A percentile compares a stretch with the other conserved stretches of the same genome.
These are phyloP conservation scores for Mycalesis mineus DNA, from an alignment of 2,888 invertebrate species.

Conservation along the genomic window DNA sequence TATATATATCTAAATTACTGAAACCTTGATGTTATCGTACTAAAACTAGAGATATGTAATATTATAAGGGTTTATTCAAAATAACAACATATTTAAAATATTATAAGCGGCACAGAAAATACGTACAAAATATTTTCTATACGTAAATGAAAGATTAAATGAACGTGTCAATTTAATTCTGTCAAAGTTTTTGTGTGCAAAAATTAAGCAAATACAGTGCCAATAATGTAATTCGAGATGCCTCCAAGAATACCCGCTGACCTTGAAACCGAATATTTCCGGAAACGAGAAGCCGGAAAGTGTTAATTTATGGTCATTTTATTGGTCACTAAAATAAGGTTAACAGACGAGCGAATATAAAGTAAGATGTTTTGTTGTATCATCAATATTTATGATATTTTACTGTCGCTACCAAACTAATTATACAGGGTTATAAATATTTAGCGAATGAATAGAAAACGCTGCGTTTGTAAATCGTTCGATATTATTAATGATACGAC, in stretches of 20 bases:
- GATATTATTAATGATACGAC: too few relatives aligned
- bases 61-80: too few relatives aligned
- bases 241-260: not conserved
- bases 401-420: not conserved
- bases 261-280: not conserved
- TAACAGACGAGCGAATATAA: not conserved
- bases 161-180: not conserved
- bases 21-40: too few relatives aligned
- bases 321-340: not conserved
- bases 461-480: not conserved
- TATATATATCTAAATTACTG: too few relatives aligned
- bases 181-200: not conserved
- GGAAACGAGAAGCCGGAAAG: not conserved
- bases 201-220: not conserved
- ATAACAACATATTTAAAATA: too few relatives aligned
- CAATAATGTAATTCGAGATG: not conserved
- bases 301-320: not conserved
- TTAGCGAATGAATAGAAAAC: not conserved
- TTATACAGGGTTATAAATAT: constrained; percentile 1
- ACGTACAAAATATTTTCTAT: too few relatives aligned
- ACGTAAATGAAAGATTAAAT: not conserved
- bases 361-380: not conserved
- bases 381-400: not conserved
- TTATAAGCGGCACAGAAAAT: too few relatives aligned
- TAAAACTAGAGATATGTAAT: too few relatives aligned